These are phyloP conservation scores for Gila orcuttii DNA, from an alignment of 2,113 vertebrate species.

Conservation along the genomic window DNA sequence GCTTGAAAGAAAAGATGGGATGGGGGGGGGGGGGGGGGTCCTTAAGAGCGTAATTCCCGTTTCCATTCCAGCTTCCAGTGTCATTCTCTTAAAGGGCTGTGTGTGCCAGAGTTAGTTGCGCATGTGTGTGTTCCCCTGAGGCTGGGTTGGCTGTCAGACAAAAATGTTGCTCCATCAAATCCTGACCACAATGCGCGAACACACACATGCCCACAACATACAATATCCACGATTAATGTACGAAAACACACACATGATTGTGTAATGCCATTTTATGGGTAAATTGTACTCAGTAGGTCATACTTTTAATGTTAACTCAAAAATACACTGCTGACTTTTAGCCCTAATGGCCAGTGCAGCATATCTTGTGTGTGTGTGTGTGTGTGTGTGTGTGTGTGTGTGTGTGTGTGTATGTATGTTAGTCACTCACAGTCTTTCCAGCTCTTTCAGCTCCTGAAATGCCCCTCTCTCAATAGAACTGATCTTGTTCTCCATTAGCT, in stretches of 20 bases:
- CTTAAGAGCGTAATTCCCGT: conserved; percentile 71
- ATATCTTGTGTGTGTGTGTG: conserved; percentile 38
- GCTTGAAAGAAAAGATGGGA: conserved; percentile 55
- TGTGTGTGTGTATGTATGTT: conserved; percentile 50
- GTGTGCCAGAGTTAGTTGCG: conserved; percentile 46
- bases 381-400: conserved; percentile 43
- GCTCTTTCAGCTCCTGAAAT: conserved; percentile 97
- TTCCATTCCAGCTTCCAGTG: conserved; percentile 77
- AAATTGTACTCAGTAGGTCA: conserved; percentile 27
- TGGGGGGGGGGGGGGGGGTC: conserved; percentile 51
- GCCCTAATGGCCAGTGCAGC: conserved; percentile 10
- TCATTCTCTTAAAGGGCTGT: conserved; percentile 78
- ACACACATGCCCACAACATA: conserved; percentile 59
- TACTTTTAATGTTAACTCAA: conserved; percentile 27
- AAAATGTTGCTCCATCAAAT: conserved; percentile 81
- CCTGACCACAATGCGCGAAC: conserved; percentile 77
- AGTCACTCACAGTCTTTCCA: conserved; percentile 95
- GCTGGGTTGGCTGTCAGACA: conserved; percentile 83
- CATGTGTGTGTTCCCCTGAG: conserved; percentile 70
- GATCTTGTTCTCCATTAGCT: conserved; percentile 99
- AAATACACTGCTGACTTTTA: conserved; percentile 69
- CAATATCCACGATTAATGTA: conserved; percentile 35
- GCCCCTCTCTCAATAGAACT: conserved; percentile 94
- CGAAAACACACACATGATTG: conserved; percentile 29
- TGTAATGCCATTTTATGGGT: conserved; percentile 14